Base-by-base conservation (phyloP, 2,888 invertebrate species). In the Melikaiella ostensackeni region DNA sequence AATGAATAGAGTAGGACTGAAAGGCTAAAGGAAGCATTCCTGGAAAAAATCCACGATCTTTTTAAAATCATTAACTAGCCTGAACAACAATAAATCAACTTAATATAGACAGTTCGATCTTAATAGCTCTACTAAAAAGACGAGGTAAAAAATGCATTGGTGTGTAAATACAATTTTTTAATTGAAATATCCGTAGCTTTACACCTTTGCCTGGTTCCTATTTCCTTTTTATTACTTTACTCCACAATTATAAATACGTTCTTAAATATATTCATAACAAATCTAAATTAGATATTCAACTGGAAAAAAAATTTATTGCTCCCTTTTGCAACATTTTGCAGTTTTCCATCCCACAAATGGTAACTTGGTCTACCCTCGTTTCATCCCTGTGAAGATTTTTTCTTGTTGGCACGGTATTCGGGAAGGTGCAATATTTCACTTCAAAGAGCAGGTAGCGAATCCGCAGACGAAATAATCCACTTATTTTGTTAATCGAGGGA, bases 281-380 rank as follows among this genome's bases (percentile, higher is more conserved):
- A 50, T n/a, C 9, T 9, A 50, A 50, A n/a, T n/a, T 50, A 9
- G 8, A 9, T n/a, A 57, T 5, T 57, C 27, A 46, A 66, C 3
- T 2, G 7, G 2, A 27, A 38, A 64, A 64, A 5, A 38, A 24
- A 16, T 21, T 42, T 27, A 7, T 50, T 4, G 24, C 55, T 70
- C 38, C 33, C 30, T 63, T 74, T 27, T 61, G 27, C 50, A 74
- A 35, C 63, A 73, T 75, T n/a, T n/a, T n/a, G n/a, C n/a, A n/a
- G 50, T 13, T 63, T 77, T 75, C 46, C 75, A 70, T 59, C 21
- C 57, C 50, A 16, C 55, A 19, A 75, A 42, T 63, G n/a, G 16
- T 21, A 16, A 63, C 46, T 50, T 75, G 30, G 46, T 50, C 46
- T 75, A 64, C 55, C 63, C 46, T 46, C 30, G 35, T 46, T 62